Evolutionary conservation across 2,797 vertebrate genomes (phyloP).

Genomic region (Lagorchestes hirsutus): DNA sequence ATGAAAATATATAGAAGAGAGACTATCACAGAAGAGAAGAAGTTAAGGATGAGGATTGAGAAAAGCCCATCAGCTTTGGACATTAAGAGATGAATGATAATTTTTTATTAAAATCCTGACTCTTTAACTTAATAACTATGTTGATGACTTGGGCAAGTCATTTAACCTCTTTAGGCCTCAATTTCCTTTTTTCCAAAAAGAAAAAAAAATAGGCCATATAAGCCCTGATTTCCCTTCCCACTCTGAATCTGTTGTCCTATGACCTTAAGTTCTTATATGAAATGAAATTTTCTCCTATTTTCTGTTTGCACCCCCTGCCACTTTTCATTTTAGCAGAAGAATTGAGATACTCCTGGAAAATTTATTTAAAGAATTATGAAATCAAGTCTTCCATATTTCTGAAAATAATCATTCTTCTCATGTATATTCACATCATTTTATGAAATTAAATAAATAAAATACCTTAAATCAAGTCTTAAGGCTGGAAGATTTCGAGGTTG

Average conservation of each 20-base stretch:
- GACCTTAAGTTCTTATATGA: too few relatives aligned
- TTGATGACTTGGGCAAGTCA: neutral
- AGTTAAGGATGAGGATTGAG: neutral
- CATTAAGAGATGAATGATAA: neutral
- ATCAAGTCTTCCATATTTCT: neutral
- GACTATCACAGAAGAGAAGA: neutral
- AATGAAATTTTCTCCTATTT: too few relatives aligned
- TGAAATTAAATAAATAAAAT: slow-evolving; percentile 2
- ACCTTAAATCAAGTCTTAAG: slow-evolving; percentile 1
- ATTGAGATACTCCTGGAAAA: too few relatives aligned
- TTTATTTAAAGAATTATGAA: too few relatives aligned
- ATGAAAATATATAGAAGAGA: neutral
- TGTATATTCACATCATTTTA: neutral
- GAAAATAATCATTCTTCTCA: slow-evolving; percentile 6
- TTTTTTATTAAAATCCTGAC: neutral
- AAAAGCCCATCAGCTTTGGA: neutral
- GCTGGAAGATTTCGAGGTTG: neutral
- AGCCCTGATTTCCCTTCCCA: too few relatives aligned
- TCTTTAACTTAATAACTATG: neutral
- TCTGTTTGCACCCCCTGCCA: too few relatives aligned
- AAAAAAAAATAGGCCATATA: too few relatives aligned
- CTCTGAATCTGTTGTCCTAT: too few relatives aligned
- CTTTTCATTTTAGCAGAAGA: too few relatives aligned
- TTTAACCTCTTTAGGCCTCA: neutral
- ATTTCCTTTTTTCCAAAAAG: neutral